Conservation (phyloP, 2,797 vertebrate species). For the Eulemur albifrons region DNA sequence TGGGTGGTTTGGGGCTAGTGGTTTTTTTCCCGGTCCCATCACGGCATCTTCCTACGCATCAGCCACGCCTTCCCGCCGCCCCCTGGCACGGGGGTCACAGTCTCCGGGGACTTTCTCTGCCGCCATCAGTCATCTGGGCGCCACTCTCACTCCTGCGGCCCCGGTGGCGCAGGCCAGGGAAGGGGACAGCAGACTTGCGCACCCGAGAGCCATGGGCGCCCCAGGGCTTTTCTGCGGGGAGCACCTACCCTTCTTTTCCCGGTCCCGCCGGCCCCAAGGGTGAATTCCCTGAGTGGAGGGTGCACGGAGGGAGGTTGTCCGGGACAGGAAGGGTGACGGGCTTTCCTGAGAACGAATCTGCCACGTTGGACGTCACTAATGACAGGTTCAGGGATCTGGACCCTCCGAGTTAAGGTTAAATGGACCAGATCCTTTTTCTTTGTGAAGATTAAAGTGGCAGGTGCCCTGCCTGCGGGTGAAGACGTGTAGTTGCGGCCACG, state of each 20-base stretch:
- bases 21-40: neutral
- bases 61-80: neutral
- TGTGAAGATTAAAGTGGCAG: neutral
- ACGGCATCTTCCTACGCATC: neutral
- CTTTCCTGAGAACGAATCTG: neutral
- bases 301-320: neutral
- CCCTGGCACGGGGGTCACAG: neutral
- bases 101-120: neutral
- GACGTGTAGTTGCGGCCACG: neutral
- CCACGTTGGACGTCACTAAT: neutral
- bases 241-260: fast-evolving
- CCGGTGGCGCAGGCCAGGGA: neutral
- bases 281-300: neutral
- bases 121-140: neutral
- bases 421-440: neutral
- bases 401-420: neutral
- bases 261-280: neutral
- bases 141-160: neutral
- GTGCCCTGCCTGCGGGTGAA: neutral
- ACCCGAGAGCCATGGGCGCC: neutral
- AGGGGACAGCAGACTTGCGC: neutral
- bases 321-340: neutral
- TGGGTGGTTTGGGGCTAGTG: neutral
- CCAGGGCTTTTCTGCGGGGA: neutral
- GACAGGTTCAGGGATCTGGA: neutral